A percentile compares a stretch with the other conserved stretches of the same genome.
Evolutionary conservation across 1,140 invertebrate genomes (phyloP).

Genomic region (Rhizoglyphus robini): DNA sequence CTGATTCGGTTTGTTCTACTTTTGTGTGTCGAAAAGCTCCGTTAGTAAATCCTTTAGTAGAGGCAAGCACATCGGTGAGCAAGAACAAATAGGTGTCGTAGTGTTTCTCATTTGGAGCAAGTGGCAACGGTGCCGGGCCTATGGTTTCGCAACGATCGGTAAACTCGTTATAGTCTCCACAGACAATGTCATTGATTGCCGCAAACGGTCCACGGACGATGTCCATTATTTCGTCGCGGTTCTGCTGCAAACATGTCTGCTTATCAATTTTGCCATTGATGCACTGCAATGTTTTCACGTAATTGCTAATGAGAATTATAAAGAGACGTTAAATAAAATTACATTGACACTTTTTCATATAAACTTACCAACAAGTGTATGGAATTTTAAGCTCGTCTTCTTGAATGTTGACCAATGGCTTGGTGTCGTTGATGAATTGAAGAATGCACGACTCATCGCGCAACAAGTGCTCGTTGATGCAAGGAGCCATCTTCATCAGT

Average conservation of each 20-base stretch:
- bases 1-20: too few species aligned
- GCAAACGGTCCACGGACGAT: background rate
- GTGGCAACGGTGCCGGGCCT: background rate
- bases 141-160: slow-evolving; percentile 12
- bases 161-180: slow-evolving; percentile 14
- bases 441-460: background rate
- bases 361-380: background rate
- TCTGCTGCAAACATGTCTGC: background rate
- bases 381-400: background rate
- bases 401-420: background rate
- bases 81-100: background rate
- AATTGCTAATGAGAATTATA: background rate
- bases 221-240: background rate
- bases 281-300: background rate
- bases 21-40: too few species aligned
- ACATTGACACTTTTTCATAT: too few species aligned
- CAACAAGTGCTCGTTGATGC: background rate
- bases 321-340: too few species aligned
- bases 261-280: background rate
- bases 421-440: background rate
- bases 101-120: background rate
- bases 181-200: background rate
- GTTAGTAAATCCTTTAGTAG: background rate
- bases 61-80: background rate
- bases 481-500: background rate